Conservation (phyloP, 2,888 invertebrate species). For the Synanthedon tipuliformis region DNA sequence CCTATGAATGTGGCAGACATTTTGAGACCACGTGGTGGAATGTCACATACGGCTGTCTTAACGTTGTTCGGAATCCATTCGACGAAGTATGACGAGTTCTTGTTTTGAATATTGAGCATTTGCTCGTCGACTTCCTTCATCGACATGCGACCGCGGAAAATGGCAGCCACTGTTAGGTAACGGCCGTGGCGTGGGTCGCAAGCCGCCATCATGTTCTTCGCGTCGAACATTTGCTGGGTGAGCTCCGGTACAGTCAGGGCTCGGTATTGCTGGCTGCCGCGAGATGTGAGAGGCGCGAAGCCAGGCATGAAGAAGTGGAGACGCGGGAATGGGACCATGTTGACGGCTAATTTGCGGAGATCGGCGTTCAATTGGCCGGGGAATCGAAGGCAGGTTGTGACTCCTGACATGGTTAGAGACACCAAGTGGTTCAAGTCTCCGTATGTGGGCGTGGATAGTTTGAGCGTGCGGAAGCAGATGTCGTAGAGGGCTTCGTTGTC, state of each 20-base stretch:
- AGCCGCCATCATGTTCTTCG: conserved; percentile 97
- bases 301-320: conserved; percentile 97
- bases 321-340: conserved; percentile 98
- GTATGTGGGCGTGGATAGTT: conserved; percentile 90
- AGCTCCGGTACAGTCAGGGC: conserved; percentile 92
- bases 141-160: conserved; percentile 92
- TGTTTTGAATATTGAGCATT: conserved; percentile 96
- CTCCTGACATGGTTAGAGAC: conserved; percentile 87
- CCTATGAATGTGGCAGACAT: conserved; percentile 97
- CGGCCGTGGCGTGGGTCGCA: conserved; percentile 93
- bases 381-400: conserved; percentile 90
- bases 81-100: conserved; percentile 90
- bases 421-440: conserved; percentile 94
- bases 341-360: conserved; percentile 90
- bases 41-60: conserved; percentile 85
- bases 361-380: conserved; percentile 96
- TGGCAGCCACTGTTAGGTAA: conserved; percentile 91
- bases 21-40: conserved; percentile 90
- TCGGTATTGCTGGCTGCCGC: conserved; percentile 91
- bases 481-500: conserved; percentile 94
- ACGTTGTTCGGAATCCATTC: conserved; percentile 95
- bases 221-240: conserved; percentile 93
- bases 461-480: conserved; percentile 91
- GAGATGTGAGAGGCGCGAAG: conserved; percentile 91
- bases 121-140: conserved; percentile 93